phyloP scores from a whole-genome alignment of 2,888 invertebrate species.

The Sialis lutaria region DNA sequence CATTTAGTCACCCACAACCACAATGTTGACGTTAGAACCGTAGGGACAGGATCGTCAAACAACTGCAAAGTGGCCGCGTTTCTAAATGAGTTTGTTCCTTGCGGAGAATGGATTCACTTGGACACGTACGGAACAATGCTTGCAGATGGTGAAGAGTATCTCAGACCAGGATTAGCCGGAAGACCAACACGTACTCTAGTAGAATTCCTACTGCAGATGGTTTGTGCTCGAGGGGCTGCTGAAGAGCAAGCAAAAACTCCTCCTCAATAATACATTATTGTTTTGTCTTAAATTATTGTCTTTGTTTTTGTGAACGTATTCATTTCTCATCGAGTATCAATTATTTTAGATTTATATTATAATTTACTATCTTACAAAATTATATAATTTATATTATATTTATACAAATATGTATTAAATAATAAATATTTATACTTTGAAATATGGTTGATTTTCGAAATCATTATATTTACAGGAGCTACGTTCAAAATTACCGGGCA shows the following conservation, averaged over 20 bases:
- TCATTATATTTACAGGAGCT: too few species aligned
- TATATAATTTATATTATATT: too few species aligned
- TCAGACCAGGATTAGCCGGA: constrained; percentile 52
- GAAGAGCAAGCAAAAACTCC: not conserved
- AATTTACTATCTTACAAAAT: too few species aligned
- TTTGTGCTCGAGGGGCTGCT: constrained; percentile 17
- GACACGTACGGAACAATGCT: constrained; percentile 64
- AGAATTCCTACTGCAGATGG: constrained; percentile 44
- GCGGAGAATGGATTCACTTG: constrained; percentile 61
- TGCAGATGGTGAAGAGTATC: constrained; percentile 44
- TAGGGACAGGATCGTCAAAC: constrained; percentile 30
- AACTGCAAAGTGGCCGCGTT: constrained; percentile 68
- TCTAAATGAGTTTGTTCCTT: constrained; percentile 49
- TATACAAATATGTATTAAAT: too few species aligned
- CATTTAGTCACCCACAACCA: constrained; percentile 33
- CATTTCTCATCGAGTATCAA: too few species aligned
- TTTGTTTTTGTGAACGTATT: too few species aligned
- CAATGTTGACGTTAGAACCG: constrained; percentile 34
- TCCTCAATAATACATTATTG: too few species aligned
- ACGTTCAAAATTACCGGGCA: too few species aligned
- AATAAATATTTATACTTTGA: too few species aligned
- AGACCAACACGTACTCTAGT: constrained; percentile 61
- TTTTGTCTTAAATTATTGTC: too few species aligned
- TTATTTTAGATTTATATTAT: too few species aligned
- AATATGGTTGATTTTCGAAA: too few species aligned